These are phyloP conservation scores for Pteropus alecto DNA, from an alignment of 2,113 vertebrate species.

Conservation along the genomic window DNA sequence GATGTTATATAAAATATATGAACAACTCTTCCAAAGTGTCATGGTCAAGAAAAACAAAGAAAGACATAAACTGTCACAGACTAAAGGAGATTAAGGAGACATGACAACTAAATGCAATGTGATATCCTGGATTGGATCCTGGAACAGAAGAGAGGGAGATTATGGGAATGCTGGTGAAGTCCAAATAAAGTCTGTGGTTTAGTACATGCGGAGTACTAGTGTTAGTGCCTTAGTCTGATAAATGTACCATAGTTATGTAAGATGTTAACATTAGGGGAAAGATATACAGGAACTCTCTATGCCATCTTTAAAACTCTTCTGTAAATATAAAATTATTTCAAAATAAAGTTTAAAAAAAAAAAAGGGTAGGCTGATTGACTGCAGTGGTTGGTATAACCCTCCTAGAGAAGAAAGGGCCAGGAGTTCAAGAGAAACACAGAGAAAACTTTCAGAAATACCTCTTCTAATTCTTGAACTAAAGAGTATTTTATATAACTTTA, in stretches of 20 bases:
- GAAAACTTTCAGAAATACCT: neutral
- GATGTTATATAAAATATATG: neutral
- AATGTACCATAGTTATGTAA: neutral
- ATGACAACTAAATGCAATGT: neutral
- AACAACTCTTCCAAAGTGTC: neutral
- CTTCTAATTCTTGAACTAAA: neutral
- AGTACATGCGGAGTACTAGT: neutral
- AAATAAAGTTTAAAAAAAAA: neutral
- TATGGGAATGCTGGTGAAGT: neutral
- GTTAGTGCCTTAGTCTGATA: conserved; percentile 15
- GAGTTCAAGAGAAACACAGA: conserved; percentile 8
- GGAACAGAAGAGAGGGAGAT: neutral
- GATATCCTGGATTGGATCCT: neutral
- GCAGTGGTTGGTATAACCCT: neutral
- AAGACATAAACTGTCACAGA: neutral
- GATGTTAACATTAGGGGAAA: neutral
- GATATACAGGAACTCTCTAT: neutral
- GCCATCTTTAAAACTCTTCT: neutral
- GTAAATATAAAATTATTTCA: conserved; percentile 3
- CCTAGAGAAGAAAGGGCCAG: neutral
- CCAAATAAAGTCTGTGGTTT: neutral
- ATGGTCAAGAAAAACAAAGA: neutral
- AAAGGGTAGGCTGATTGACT: neutral
- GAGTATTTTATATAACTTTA: neutral
- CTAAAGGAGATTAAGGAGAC: neutral